Base-by-base conservation (phyloP, 2,888 invertebrate species). In the Pomacea canaliculata region DNA sequence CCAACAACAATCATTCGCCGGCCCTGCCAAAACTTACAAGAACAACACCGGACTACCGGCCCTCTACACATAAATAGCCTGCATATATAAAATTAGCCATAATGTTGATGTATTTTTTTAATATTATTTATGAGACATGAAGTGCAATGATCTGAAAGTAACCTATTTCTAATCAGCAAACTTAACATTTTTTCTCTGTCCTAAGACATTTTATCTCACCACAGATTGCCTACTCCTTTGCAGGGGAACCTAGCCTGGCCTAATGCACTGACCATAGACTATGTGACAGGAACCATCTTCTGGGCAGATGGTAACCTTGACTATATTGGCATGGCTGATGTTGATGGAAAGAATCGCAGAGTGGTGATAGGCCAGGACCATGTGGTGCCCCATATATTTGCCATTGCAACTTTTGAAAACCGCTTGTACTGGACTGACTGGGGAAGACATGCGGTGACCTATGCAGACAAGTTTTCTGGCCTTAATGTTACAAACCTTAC, bases 241-340 rank as follows among this genome's bases (percentile, higher is more conserved):
- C 69, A 74, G 46, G 96, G 96, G 5, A 84, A 87, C 56, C 80
- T 90, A 0, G 98, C 98, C 0, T 99, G 99, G 99, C 99, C 99
- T 0, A 99, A 99, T 90, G 99, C 98, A 1, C 91, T 99, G 23
- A 96, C 99, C 0, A 95, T 99, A 78, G 99, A 99, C 89, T 98
- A 97, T 90, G 96, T 98, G 89, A 96, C 98, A 0, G 96, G 98
- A 85, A 93, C 96, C 85, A 94, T 99, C 68, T 99, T 96, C 92
- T 99, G 96, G 95, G 99, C 98, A 0, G 99, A 99, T 90, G 99
- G 99, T 83, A 98, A 79, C 71, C 93, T 99, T 83, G 98, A 99
- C 90, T 98, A 98, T 89, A 97, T 99, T 72, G 98, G 97, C 19
- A 96, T 95, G 83, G 94, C 96, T 1, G 95, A 96, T 91, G 92